These are phyloP conservation scores for Illadopsis cleaveri DNA, from an alignment of 2,113 vertebrate genomes.

Conservation along the genomic window DNA sequence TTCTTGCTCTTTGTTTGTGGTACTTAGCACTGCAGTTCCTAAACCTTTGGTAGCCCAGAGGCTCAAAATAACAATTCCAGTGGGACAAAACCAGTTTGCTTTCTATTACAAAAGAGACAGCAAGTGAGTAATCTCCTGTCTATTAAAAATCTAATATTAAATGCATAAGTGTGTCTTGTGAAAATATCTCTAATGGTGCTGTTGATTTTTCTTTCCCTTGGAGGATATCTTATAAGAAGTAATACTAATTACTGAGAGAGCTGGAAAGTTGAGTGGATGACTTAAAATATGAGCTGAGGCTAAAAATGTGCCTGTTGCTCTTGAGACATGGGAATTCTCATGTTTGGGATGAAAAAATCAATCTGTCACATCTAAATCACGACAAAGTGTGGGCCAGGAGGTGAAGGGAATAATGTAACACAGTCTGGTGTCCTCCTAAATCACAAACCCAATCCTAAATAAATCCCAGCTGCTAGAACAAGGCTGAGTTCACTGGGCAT, in stretches of 20 bases:
- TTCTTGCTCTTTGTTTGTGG: background rate
- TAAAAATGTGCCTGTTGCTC: background rate
- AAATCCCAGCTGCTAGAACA: background rate
- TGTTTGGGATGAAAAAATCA: background rate
- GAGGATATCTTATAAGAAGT: background rate
- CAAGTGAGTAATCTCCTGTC: constrained; percentile 12
- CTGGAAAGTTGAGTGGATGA: background rate
- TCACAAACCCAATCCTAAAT: background rate
- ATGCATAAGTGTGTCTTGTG: background rate
- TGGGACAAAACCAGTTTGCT: background rate
- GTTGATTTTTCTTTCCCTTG: constrained; percentile 8
- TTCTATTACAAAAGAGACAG: background rate
- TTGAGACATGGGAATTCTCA: background rate
- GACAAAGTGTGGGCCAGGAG: background rate
- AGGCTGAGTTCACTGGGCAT: background rate
- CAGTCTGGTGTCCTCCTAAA: background rate
- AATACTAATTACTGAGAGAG: constrained; percentile 14
- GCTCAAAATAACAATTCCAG: background rate
- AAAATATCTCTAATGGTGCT: background rate
- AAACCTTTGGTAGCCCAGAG: background rate
- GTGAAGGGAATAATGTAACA: background rate
- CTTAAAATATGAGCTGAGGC: background rate
- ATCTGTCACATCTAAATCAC: background rate
- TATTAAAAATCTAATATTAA: constrained; percentile 38
- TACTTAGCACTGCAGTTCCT: background rate